These are phyloP conservation scores for Aricia agestis DNA, from an alignment of 1,140 invertebrate species.

Conservation along the genomic window DNA sequence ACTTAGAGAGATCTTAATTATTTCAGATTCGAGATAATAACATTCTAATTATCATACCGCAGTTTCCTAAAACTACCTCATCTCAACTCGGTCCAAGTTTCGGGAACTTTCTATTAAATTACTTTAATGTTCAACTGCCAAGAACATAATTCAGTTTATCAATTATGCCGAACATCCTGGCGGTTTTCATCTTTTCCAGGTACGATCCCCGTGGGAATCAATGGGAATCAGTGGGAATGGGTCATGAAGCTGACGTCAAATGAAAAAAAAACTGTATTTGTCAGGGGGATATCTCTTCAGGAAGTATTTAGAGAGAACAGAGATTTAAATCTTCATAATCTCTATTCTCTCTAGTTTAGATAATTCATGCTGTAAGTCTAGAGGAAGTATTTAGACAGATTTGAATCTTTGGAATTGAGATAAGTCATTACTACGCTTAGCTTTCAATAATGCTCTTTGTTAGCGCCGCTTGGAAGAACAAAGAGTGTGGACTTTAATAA, in stretches of 20 bases:
- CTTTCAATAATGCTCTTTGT: no score
- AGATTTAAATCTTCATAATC: not conserved
- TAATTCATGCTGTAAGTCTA: no score
- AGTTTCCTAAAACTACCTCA: not conserved
- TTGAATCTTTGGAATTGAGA: no score
- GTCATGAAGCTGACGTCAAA: not conserved
- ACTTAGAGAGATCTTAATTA: not conserved
- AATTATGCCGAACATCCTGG: not conserved
- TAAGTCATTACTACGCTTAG: no score
- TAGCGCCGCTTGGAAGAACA: no score
- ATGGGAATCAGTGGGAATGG: not conserved
- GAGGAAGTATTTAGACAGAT: no score
- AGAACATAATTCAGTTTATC: not conserved
- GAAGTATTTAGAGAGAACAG: not conserved
- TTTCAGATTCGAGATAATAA: not conserved
- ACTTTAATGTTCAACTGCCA: constrained; percentile 1
- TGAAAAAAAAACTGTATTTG: not conserved
- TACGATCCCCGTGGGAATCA: not conserved
- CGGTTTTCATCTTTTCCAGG: not conserved
- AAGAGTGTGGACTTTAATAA: no score
- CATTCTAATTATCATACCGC: not conserved
- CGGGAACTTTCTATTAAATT: not conserved
- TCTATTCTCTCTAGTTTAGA: no score
- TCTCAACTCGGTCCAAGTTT: not conserved
- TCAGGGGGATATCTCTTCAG: not conserved